Conservation (phyloP, 2,797 vertebrate species). For the Coreius guichenoti region DNA sequence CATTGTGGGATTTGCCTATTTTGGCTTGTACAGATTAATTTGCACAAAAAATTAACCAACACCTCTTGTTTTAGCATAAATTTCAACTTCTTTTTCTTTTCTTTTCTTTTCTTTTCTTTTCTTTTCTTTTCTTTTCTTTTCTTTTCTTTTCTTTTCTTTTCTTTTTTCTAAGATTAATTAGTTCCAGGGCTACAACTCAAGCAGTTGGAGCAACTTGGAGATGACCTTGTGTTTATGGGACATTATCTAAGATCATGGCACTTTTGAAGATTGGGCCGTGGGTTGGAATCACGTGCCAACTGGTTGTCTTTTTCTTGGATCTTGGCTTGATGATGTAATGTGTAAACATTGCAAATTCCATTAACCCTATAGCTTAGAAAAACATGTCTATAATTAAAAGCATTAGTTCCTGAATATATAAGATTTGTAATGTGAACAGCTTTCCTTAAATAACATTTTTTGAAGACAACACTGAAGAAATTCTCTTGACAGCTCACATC, state of each 20-base stretch:
- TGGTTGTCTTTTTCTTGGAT: constrained; percentile 7
- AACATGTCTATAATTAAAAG: background rate
- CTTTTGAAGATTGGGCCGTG: background rate
- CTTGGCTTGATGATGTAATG: constrained; percentile 12
- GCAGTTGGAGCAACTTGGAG: too few species aligned
- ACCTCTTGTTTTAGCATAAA: background rate
- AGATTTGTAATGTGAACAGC: constrained; percentile 15
- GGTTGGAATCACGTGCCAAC: background rate
- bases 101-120: background rate
- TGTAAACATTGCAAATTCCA: constrained; percentile 17
- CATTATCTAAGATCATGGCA: background rate
- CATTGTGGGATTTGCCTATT: background rate
- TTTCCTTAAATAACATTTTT: background rate
- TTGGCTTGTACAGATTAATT: background rate
- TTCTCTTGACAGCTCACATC: background rate
- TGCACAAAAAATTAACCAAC: background rate
- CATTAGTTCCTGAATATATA: constrained; percentile 3
- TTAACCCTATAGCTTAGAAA: background rate
- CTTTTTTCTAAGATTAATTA: too few species aligned
- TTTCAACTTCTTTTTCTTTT: background rate
- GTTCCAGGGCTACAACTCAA: too few species aligned
- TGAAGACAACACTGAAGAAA: constrained; percentile 20
- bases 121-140: background rate
- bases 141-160: too few species aligned
- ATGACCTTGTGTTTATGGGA: background rate